These are phyloP conservation scores for Ranitomeya variabilis DNA, from an alignment of 2,113 vertebrate genomes.

Conservation along the genomic window DNA sequence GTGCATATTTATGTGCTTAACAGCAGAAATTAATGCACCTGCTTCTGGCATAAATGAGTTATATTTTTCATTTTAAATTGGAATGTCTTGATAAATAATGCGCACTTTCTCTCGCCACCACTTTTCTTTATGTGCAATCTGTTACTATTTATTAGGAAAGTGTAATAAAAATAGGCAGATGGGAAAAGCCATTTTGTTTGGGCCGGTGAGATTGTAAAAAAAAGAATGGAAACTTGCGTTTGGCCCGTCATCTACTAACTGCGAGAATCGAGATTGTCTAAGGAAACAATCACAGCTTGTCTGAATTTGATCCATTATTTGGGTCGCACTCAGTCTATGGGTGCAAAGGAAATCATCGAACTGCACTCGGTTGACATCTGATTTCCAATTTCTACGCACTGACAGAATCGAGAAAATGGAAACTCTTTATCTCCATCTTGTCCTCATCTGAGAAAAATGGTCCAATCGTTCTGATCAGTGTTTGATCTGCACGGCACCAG, in stretches of 20 bases:
- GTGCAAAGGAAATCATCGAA: too few species aligned
- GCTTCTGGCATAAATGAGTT: conserved; percentile 26
- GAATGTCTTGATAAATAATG: conserved; percentile 36
- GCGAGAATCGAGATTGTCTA: neutral
- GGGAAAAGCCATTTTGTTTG: conserved; percentile 1
- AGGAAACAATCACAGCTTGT: too few species aligned
- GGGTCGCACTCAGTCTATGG: too few species aligned
- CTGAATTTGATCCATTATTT: too few species aligned
- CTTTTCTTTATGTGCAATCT: conserved; percentile 8
- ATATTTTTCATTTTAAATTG: conserved; percentile 41
- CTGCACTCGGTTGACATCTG: too few species aligned
- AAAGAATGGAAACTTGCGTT: neutral
- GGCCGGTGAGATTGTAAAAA: neutral
- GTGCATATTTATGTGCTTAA: conserved; percentile 40
- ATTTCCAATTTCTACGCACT: too few species aligned
- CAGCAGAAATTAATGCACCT: conserved; percentile 37
- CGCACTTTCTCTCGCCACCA: neutral
- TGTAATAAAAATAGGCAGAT: neutral
- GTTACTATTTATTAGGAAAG: conserved; percentile 24
- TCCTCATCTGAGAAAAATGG: too few species aligned
- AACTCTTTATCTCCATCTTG: too few species aligned
- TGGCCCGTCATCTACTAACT: neutral
- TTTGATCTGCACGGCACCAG: too few species aligned
- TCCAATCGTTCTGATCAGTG: too few species aligned
- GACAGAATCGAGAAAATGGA: too few species aligned